Evolutionary conservation across 1,140 invertebrate genomes (phyloP), one percentile per base, ranked within the genome.

Genomic region (Palaemon carinicauda): DNA sequence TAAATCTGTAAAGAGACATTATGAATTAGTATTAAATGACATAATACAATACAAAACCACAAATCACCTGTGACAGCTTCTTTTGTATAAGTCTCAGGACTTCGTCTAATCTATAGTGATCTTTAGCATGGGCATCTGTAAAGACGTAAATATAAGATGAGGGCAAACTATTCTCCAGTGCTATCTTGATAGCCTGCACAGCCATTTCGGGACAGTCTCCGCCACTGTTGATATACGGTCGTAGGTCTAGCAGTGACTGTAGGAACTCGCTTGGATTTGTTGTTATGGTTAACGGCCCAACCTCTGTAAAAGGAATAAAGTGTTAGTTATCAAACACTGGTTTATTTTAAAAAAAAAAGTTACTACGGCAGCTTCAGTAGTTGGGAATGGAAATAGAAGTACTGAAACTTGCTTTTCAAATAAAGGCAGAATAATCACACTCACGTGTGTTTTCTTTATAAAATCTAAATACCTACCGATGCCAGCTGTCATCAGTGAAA

Each of bases 171-270:
- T 93, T 92, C 82, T 95, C 92, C 3, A 96, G 91, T 0, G 95
- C 95, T 87, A 93, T 90, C 50, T 93, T 92, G 50, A 96, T 94
- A 2, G 94, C 95, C 0, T 91, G 92, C 12, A 96, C 90, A 15
- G 94, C 93, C 92, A 93, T 95, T 91, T 96, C 95, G 0, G 95
- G 95, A 90, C 95, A 96, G 89, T 95, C 95, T 0, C 94, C 94
- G n/a, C 95, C 95, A 0, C 95, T 94, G 71, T 93, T 92, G 14
- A 95, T 93, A n/a, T 92, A 92, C 15, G 73, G 50, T 21, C 24
- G 27, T 1, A 95, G 92, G 27, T 93, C 91, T 52, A 93, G 91
- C 29, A 95, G 90, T 17, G 93, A 92, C 52, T 92, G 89, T 85
- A 94, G 92, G 88, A 95, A 95, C 31, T 93, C 91, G 33, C 92